Evolutionary conservation across 2,888 invertebrate species (phyloP).

Genomic region (Caenorhabditis macrosperma): DNA sequence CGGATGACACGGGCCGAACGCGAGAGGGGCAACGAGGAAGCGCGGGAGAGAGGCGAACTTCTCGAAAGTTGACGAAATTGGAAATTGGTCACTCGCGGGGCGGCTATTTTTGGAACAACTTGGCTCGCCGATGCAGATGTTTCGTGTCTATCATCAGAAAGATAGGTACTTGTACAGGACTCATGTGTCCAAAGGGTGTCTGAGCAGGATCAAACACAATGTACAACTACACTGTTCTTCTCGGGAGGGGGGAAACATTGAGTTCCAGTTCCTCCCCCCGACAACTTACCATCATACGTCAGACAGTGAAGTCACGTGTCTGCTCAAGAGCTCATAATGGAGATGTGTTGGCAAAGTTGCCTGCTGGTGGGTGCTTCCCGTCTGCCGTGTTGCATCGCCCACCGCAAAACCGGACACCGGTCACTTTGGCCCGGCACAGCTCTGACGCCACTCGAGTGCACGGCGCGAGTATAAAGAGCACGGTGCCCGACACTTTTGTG

Average conservation of each 20-base stretch:
- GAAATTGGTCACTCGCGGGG: not conserved
- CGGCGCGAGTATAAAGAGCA: constrained; percentile 52
- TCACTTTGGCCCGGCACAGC: constrained; percentile 27
- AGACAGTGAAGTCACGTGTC: not conserved
- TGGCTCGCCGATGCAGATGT: constrained; percentile 21
- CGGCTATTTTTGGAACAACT: constrained; percentile 13
- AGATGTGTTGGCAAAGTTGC: constrained; percentile 49
- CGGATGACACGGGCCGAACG: no score
- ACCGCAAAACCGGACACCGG: constrained; percentile 36
- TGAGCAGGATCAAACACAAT: not conserved
- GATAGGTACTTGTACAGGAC: no score
- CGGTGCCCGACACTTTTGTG: constrained; percentile 38
- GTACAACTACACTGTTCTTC: not conserved
- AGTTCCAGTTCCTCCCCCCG: constrained; percentile 11
- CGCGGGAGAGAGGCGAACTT: not conserved
- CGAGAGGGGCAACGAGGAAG: constrained; percentile 9
- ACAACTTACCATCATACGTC: constrained; percentile 30
- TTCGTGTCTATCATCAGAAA: constrained; percentile 10
- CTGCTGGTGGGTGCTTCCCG: constrained; percentile 34
- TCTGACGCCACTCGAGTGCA: constrained; percentile 39
- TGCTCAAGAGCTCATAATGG: constrained; percentile 32
- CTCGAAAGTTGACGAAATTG: constrained; percentile 4
- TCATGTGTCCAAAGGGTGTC: no score
- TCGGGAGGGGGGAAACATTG: not conserved
- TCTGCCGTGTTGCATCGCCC: constrained; percentile 48